Evolutionary conservation across 2,888 invertebrate genomes (phyloP).

Genomic region (Cheilosia soror): DNA sequence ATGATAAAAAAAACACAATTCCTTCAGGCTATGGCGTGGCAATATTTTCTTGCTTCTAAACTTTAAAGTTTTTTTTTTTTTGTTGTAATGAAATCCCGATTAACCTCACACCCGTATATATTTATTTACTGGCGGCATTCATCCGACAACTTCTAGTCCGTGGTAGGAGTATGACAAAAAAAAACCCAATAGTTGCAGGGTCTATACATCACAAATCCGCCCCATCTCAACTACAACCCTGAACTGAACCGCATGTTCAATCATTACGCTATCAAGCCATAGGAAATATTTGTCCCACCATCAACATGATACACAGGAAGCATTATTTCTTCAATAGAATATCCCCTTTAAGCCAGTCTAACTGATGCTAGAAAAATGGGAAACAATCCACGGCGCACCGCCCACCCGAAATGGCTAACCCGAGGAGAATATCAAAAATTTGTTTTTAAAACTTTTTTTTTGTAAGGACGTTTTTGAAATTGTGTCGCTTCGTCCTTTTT

Average conservation of each 20-base stretch:
- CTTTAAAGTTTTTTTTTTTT: constrained; percentile 33
- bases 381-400: neutral
- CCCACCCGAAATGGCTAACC: constrained; percentile 22
- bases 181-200: constrained; percentile 1
- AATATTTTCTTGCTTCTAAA: constrained; percentile 1
- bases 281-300: constrained; percentile 49
- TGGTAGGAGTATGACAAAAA: neutral
- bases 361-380: constrained; percentile 20
- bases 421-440: constrained; percentile 23
- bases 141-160: constrained; percentile 14
- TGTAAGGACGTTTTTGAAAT: constrained; percentile 45
- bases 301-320: constrained; percentile 51
- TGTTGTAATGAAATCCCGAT: constrained; percentile 28
- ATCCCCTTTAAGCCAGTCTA: constrained; percentile 42
- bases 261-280: constrained; percentile 56
- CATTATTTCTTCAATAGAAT: constrained; percentile 42
- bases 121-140: constrained; percentile 27
- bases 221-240: neutral
- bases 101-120: constrained; percentile 19
- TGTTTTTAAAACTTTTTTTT: constrained; percentile 27
- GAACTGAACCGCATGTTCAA: constrained; percentile 59
- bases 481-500: constrained; percentile 29
- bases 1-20: neutral
- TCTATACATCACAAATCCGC: constrained; percentile 5
- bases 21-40: neutral